Base-by-base conservation (phyloP, 2,797 vertebrate species). In the Chrysolophus pictus region DNA sequence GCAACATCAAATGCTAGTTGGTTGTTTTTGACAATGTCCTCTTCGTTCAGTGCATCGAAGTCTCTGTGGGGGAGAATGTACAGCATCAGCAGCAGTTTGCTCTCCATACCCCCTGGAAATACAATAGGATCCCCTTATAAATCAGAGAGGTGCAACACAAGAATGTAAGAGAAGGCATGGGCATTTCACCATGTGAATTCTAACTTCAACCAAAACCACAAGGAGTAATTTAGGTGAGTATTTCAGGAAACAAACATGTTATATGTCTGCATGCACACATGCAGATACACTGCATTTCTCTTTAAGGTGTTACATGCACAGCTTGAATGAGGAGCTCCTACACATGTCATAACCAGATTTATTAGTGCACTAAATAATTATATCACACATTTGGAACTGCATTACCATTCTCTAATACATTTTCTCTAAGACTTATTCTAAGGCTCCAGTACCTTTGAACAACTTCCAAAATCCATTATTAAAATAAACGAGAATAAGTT, bases 1-100 rank as follows among this genome's bases (percentile, higher is more conserved):
- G 98, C 98, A 46, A 99, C 93, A 31, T 99, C 98, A 12, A 99
- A 99, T 0, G 99, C 99, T 95, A 99, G 97, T 97, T 99, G 99
- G 84, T 99, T 98, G 96, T 99, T 99, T 86, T 94, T 94, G 69
- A 98, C 97, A 6, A 95, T 72, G 0, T 99, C 98, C 31, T 99
- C 98, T 90, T 99, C 99, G 0, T 98, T 98, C 87, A 99, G 96
- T 8, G 98, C 98, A 73, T 99, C 97, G 13, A 99, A 99, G 91
- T 99, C 98, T 31, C 99, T 99, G 95, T 1, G 6, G 91, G 55
- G 84, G 84, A 91, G 49, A 84, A 79, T 46, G 65, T 26, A 55
- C 23, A 1, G 17, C 60, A 26, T 92, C 68, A 64, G 31, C 10
- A 14, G 46, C 12, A 3, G 58, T 49, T 31, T 56, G 53, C 16